These are phyloP conservation scores for zebrafish (Danio rerio) DNA, from an alignment of 2,113 vertebrate genomes.

Conservation along the genomic window DNA sequence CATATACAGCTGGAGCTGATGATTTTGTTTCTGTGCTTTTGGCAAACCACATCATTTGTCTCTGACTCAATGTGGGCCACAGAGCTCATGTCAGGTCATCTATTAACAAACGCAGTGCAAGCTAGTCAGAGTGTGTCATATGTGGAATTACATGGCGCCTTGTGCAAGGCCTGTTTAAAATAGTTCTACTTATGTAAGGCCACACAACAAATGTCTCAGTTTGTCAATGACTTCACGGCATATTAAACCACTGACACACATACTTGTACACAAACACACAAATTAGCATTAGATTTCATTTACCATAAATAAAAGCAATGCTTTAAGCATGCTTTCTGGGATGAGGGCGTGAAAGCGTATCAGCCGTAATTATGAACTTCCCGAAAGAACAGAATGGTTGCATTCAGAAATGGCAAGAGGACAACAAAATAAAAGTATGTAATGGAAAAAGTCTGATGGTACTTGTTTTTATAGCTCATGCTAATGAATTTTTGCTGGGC, in stretches of 20 bases:
- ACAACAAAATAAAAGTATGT: background rate
- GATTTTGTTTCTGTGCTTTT: conserved; percentile 1
- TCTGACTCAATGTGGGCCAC: conserved; percentile 6
- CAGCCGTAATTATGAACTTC: background rate
- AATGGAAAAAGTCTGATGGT: background rate
- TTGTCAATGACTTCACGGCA: background rate
- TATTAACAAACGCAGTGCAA: background rate
- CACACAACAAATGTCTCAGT: background rate
- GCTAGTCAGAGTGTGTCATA: background rate
- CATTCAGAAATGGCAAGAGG: background rate
- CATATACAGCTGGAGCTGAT: conserved; percentile 6
- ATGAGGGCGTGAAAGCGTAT: background rate
- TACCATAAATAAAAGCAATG: background rate
- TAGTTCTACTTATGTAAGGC: background rate
- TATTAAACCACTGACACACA: background rate
- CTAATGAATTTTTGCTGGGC: background rate
- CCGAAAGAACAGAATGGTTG: background rate
- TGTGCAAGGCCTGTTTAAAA: background rate
- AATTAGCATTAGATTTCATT: background rate
- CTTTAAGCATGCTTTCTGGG: background rate
- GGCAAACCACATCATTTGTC: conserved; percentile 9
- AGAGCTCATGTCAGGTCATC: background rate
- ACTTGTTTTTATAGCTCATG: background rate
- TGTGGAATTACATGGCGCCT: background rate
- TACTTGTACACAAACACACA: background rate